phyloP scores from a whole-genome alignment of 2,113 vertebrate genomes.

The Neogobius melanostomus region DNA sequence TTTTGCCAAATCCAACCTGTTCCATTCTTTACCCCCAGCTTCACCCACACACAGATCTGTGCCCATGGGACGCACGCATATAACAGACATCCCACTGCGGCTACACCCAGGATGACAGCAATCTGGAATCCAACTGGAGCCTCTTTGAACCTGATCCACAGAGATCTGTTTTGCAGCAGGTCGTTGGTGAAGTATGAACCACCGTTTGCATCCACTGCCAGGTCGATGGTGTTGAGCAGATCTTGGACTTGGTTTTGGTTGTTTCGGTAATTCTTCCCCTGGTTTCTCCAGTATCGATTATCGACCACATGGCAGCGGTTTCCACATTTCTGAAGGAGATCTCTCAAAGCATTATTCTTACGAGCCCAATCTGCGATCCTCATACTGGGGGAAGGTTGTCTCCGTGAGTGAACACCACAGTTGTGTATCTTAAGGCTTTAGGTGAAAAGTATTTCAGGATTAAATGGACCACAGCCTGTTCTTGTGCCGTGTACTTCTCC shows the following conservation, averaged over 20 bases:
- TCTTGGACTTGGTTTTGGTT: neutral
- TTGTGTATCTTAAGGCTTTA: neutral
- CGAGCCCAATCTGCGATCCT: neutral
- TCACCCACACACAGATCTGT: neutral
- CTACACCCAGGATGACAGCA: neutral
- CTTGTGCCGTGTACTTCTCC: neutral
- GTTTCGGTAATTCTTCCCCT: neutral
- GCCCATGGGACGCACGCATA: neutral
- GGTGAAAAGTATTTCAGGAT: neutral
- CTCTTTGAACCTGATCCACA: neutral
- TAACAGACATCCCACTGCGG: neutral
- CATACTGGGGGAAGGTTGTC: neutral
- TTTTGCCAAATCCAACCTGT: neutral
- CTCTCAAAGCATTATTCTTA: neutral
- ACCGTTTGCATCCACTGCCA: neutral
- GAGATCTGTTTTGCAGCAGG: neutral
- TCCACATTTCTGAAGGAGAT: neutral
- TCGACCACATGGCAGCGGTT: slow-evolving; percentile 2
- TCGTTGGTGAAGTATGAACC: neutral
- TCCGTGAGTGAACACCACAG: slow-evolving; percentile 1
- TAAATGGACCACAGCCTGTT: neutral
- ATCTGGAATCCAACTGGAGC: neutral
- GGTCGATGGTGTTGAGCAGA: slow-evolving; percentile 6
- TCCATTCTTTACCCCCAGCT: neutral
- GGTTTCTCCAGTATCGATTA: neutral